phyloP scores from a whole-genome alignment of 2,888 invertebrate species.

The Cistogaster globosa region DNA sequence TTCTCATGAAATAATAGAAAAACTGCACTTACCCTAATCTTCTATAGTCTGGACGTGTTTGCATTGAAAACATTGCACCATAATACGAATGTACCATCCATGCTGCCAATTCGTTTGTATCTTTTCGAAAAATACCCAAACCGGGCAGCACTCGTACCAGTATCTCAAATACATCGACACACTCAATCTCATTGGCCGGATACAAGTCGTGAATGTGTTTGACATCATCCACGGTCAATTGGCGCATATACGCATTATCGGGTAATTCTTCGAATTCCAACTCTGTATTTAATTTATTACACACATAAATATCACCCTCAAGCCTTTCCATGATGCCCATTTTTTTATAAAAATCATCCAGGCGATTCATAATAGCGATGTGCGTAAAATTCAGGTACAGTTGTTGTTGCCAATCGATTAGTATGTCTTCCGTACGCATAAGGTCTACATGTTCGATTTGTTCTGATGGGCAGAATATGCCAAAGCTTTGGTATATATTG shows the following conservation, averaged over 20 bases:
- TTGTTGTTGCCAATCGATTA: constrained; percentile 91
- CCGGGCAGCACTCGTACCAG: constrained; percentile 91
- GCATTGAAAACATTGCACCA: constrained; percentile 96
- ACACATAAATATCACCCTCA: constrained; percentile 91
- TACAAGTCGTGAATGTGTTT: constrained; percentile 92
- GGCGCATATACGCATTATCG: constrained; percentile 90
- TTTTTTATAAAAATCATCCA: constrained; percentile 88
- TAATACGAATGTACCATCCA: constrained; percentile 97
- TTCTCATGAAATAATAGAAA: neutral
- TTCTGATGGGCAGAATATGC: constrained; percentile 92
- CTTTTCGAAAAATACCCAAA: constrained; percentile 89
- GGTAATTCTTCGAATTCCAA: constrained; percentile 86
- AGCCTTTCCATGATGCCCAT: constrained; percentile 88
- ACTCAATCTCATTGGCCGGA: constrained; percentile 94
- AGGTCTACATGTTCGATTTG: constrained; percentile 88
- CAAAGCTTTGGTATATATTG: constrained; percentile 91
- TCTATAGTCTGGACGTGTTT: constrained; percentile 90
- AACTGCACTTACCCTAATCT: constrained; percentile 85
- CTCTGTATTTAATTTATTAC: constrained; percentile 86
- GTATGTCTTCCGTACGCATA: constrained; percentile 89
- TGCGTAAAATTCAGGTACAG: constrained; percentile 94
- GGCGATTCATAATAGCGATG: constrained; percentile 90
- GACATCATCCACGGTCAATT: constrained; percentile 90
- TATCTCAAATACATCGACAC: constrained; percentile 91
- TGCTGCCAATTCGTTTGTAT: constrained; percentile 89